Evolutionary conservation across 1,140 invertebrate genomes (phyloP).

Genomic region (Mamestra configurata): DNA sequence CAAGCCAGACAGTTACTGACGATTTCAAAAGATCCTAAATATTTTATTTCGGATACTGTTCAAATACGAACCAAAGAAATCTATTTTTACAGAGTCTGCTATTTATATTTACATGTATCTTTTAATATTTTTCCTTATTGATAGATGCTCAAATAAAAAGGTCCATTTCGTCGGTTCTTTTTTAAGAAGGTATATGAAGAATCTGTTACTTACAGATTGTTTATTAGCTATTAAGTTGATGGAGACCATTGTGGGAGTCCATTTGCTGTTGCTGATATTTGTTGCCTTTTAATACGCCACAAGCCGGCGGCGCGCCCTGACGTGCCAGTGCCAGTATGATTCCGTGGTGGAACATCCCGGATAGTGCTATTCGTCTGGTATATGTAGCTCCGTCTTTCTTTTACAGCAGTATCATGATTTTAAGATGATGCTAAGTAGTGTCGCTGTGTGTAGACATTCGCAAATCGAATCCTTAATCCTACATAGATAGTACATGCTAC

Average conservation of each 20-base stretch:
- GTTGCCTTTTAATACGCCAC: too few relatives aligned
- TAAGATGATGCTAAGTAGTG: too few relatives aligned
- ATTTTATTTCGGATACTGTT: neutral
- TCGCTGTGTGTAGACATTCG: too few relatives aligned
- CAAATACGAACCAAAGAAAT: slow-evolving; percentile 18
- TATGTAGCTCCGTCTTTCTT: too few relatives aligned
- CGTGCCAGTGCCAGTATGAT: too few relatives aligned
- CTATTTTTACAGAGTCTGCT: slow-evolving; percentile 10
- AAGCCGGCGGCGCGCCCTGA: too few relatives aligned
- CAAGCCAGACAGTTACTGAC: neutral
- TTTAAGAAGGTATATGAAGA: neutral
- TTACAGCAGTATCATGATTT: too few relatives aligned
- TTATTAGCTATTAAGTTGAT: neutral
- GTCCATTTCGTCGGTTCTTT: slow-evolving; percentile 9
- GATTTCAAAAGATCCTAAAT: neutral
- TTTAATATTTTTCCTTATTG: slow-evolving; percentile 41
- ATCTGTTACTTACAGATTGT: neutral
- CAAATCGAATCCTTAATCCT: too few relatives aligned
- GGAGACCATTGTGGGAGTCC: neutral
- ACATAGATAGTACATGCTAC: too few relatives aligned
- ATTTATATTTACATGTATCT: slow-evolving; percentile 30
- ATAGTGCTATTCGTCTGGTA: too few relatives aligned
- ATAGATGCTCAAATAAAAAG: slow-evolving; percentile 13
- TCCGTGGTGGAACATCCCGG: too few relatives aligned
- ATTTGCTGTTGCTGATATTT: too few relatives aligned